Conservation (phyloP, 2,113 vertebrate genomes). For the Scartelaos histophorus region DNA sequence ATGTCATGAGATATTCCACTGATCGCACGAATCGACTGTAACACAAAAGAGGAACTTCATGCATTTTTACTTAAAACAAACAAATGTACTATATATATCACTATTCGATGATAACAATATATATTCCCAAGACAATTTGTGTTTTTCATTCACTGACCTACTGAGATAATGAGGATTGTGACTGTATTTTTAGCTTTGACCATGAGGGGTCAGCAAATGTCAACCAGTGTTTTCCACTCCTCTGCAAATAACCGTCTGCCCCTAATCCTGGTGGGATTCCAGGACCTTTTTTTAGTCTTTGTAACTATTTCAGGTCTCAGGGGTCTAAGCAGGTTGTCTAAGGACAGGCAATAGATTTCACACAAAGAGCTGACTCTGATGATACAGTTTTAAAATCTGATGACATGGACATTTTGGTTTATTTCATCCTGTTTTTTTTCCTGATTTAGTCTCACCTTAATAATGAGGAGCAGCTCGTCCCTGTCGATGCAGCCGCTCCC, state of each 20-base stretch:
- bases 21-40: constrained; percentile 81
- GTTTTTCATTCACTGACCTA: background rate
- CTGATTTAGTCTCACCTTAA: constrained; percentile 69
- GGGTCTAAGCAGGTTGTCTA: constrained; percentile 5
- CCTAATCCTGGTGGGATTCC: constrained; percentile 14
- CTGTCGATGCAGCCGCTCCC: constrained; percentile 84
- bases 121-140: background rate
- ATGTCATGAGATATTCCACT: constrained; percentile 69
- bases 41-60: background rate
- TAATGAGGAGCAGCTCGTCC: constrained; percentile 81
- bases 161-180: background rate
- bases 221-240: background rate
- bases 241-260: too few species aligned
- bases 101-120: background rate
- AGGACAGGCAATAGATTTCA: constrained; percentile 12
- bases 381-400: too few species aligned
- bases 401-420: too few species aligned
- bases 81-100: too few species aligned
- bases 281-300: background rate
- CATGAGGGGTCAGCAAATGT: constrained; percentile 56
- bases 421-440: too few species aligned
- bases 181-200: background rate
- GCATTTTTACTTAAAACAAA: background rate
- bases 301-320: background rate
- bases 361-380: background rate